Conservation (phyloP, 2,888 invertebrate genomes). For the Unio delphinus region DNA sequence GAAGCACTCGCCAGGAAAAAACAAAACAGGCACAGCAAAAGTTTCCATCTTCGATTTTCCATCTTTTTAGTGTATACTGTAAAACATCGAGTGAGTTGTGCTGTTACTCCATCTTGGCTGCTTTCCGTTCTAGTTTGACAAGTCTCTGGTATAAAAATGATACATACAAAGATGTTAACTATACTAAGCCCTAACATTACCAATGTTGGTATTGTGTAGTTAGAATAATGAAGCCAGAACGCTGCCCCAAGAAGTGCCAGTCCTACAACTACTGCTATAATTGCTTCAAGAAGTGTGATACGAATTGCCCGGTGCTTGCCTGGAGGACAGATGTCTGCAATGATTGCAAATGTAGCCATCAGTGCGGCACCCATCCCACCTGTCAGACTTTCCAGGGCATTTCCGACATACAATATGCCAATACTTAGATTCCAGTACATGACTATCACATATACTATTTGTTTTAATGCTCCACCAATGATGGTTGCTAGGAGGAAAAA, state of each 20-base stretch:
- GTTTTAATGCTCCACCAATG: slow-evolving; percentile 12
- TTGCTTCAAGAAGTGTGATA: slow-evolving; percentile 25
- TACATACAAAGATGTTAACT: too few species aligned
- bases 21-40: neutral
- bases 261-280: slow-evolving; percentile 10
- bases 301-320: slow-evolving; percentile 19
- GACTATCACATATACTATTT: slow-evolving; percentile 11
- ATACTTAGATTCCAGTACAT: slow-evolving; percentile 5
- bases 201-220: too few species aligned
- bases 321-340: slow-evolving; percentile 22
- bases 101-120: too few species aligned
- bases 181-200: too few species aligned
- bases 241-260: neutral
- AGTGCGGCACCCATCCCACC: slow-evolving; percentile 29
- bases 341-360: slow-evolving; percentile 22
- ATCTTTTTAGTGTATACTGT: too few species aligned
- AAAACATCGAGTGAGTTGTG: too few species aligned
- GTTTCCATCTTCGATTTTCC: too few species aligned
- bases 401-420: slow-evolving; percentile 9
- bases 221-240: too few species aligned
- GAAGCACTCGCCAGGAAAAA: slow-evolving; percentile 27
- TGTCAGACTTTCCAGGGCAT: slow-evolving; percentile 17
- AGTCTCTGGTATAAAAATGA: too few species aligned
- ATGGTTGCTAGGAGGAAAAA: slow-evolving; percentile 18
- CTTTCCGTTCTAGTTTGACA: too few species aligned